phyloP scores from a whole-genome alignment of 2,797 vertebrate genomes.

The Propithecus perrieri region DNA sequence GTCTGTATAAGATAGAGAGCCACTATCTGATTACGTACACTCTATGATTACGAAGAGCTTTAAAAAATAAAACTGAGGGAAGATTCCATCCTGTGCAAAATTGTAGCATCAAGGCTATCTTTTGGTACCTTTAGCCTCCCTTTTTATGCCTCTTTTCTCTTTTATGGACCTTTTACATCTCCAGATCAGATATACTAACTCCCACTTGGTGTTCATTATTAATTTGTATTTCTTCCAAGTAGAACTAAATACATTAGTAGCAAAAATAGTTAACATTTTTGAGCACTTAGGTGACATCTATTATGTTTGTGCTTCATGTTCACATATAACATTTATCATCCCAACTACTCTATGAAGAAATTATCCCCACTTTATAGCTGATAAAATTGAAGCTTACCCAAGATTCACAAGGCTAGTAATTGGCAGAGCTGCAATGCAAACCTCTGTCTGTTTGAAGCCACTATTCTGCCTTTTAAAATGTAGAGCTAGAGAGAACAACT shows the following conservation, averaged over 20 bases:
- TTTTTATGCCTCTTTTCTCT: background rate
- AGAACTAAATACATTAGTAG: background rate
- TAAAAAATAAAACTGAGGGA: background rate
- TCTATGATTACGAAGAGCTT: background rate
- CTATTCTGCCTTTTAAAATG: background rate
- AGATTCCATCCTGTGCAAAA: background rate
- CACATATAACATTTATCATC: background rate
- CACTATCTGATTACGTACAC: background rate
- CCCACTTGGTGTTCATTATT: background rate
- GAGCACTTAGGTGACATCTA: background rate
- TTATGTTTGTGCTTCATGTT: background rate
- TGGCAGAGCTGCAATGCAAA: background rate
- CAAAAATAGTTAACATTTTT: background rate
- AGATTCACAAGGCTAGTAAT: background rate
- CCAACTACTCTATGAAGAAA: background rate
- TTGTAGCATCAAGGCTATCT: background rate
- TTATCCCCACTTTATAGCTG: background rate
- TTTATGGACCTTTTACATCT: background rate
- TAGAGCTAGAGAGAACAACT: background rate
- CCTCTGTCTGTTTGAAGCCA: background rate
- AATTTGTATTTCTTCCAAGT: background rate
- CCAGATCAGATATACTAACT: background rate
- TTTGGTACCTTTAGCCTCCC: background rate
- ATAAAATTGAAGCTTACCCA: background rate
- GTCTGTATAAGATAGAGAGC: background rate